These are phyloP conservation scores for Aurelia sp. DNA, from an alignment of 30 jellyfish, hydroid and myxozoan species.

Conservation along the genomic window DNA sequence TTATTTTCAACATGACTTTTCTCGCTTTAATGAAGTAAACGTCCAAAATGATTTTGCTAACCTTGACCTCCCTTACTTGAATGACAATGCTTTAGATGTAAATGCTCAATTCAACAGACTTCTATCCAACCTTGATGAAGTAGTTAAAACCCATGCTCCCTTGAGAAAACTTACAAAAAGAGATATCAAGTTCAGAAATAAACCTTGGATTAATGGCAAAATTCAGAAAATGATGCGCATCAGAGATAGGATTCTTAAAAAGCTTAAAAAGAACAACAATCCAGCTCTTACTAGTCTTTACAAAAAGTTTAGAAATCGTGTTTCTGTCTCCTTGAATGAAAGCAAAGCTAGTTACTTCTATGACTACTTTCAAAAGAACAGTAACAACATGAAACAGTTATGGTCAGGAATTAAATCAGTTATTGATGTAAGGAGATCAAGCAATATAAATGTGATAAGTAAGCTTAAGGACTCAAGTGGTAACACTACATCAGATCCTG, in stretches of 20 bases:
- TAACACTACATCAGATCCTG: too few relatives aligned
- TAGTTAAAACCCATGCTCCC: slow-evolving; percentile 50
- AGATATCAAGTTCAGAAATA: background rate
- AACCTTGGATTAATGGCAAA: too few relatives aligned
- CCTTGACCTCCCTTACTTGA: slow-evolving; percentile 35
- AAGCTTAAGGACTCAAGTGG: too few relatives aligned
- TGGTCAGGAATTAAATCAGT: too few relatives aligned
- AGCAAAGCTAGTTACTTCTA: too few relatives aligned
- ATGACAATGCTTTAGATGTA: slow-evolving; percentile 25
- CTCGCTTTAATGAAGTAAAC: slow-evolving; percentile 12
- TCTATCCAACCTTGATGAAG: slow-evolving; percentile 45
- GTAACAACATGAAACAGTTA: too few relatives aligned
- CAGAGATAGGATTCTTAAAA: too few relatives aligned
- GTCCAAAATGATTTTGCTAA: slow-evolving; percentile 46
- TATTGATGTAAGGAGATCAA: too few relatives aligned
- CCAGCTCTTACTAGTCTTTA: slow-evolving; percentile 21
- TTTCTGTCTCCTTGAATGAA: slow-evolving; percentile 6
- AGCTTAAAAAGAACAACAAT: slow-evolving; percentile 31
- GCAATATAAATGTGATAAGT: too few relatives aligned
- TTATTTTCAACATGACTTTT: slow-evolving; percentile 13
- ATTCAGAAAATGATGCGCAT: too few relatives aligned
- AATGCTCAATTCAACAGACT: slow-evolving; percentile 54
- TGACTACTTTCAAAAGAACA: too few relatives aligned
- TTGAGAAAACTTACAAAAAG: slow-evolving; percentile 45
- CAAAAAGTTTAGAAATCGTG: slow-evolving; percentile 47